Conservation (phyloP, 2,888 invertebrate species). For the Athalia circularis region DNA sequence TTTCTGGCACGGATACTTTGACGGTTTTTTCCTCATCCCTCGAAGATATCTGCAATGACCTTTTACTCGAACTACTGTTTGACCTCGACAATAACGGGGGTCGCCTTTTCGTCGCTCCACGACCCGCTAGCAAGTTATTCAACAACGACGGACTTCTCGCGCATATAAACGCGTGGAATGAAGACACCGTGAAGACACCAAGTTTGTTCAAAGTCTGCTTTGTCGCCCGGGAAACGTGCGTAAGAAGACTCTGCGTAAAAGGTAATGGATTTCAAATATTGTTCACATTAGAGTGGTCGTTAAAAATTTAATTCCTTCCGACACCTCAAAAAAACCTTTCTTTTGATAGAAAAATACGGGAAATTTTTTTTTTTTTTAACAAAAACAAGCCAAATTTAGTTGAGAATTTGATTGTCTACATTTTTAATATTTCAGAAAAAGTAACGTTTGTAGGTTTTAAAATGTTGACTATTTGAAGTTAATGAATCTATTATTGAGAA, state of each 20-base stretch:
- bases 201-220: constrained; percentile 96
- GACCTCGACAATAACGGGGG: constrained; percentile 93
- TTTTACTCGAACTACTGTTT: constrained; percentile 90
- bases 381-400: too few relatives aligned
- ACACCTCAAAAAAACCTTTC: too few relatives aligned
- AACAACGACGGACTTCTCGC: constrained; percentile 95
- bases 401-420: too few relatives aligned
- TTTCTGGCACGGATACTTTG: constrained; percentile 93
- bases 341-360: too few relatives aligned
- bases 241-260: constrained; percentile 89
- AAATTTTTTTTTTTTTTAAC: too few relatives aligned
- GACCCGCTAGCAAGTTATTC: constrained; percentile 92
- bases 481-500: too few relatives aligned
- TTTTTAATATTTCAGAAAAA: too few relatives aligned
- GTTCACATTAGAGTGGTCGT: too few relatives aligned
- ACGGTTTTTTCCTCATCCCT: constrained; percentile 93
- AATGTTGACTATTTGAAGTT: too few relatives aligned
- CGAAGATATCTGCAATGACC: constrained; percentile 91
- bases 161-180: constrained; percentile 98
- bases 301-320: too few relatives aligned
- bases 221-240: constrained; percentile 95
- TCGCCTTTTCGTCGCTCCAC: constrained; percentile 92
- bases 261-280: too few relatives aligned
- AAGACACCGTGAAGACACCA: constrained; percentile 98
- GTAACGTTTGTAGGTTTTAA: too few relatives aligned